Evolutionary conservation across 1,140 invertebrate species (phyloP), one percentile per base, ranked within the genome.

Genomic region (Sesamia nonagrioides): DNA sequence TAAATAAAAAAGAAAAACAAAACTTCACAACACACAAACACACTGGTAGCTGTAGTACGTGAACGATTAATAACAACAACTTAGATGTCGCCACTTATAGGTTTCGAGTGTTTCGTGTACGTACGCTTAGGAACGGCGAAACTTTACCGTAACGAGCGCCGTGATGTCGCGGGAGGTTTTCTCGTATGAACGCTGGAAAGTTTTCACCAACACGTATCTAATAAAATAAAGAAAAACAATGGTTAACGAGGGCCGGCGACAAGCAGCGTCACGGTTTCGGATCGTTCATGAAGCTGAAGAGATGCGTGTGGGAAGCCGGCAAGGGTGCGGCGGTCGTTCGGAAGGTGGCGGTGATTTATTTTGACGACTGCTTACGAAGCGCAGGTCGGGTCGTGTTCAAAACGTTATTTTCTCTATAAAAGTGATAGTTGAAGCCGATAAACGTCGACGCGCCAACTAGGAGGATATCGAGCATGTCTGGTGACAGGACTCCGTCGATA

Each of bases 391-490:
- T 50, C 48, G 13, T 13, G 13, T n/a, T 50, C 13, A 50, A 50
- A 50, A 50, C n/a, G 48, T 50, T 50, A 50, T 50, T 50, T n/a
- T 50, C 48, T 50, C 48, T 50, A 50, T n/a, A 50, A 50, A 50
- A 50, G 11, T n/a, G 48, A 50, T 50, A 50, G 48, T 4, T 9
- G 13, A 15, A 4, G 48, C 5, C 48, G 48, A 50, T 50, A 9
- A 13, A 50, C 9, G 48, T 50, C 48, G 48, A 50, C 48, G 13
- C 11, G 11, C 6, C 48, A 50, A 50, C 48, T 3, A n/a, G 48
- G 48, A 50, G 48, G 48, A 50, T 50, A 50, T 50, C 48, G 48
- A 50, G 13, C 48, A n/a, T n/a, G 48, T 50, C 9, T n/a, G 48
- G 15, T n/a, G 6, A 50, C 48, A 50, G 48, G 48, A 50, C 48